Evolutionary conservation across 2,797 vertebrate species (phyloP).

Genomic region (Clarias laeviceps): DNA sequence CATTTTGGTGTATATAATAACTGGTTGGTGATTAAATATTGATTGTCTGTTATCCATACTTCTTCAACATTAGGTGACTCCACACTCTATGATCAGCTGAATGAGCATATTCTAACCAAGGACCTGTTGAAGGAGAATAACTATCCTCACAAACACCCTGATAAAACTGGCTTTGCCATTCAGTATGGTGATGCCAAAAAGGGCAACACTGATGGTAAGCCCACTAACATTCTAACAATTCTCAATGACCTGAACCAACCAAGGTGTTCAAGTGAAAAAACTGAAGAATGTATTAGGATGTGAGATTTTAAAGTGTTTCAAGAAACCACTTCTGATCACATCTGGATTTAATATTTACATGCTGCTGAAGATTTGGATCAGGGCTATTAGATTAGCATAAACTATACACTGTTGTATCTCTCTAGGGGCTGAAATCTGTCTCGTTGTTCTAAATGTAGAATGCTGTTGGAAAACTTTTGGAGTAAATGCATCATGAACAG

Average conservation of each 20-base stretch:
- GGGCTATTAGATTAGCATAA: background rate
- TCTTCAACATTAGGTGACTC: constrained; percentile 61
- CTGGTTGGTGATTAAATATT: background rate
- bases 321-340: background rate
- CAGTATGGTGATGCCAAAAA: constrained; percentile 71
- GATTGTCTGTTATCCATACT: background rate
- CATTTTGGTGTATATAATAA: background rate
- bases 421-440: background rate
- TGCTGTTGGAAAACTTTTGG: background rate
- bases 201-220: constrained; percentile 70
- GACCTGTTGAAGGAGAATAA: constrained; percentile 75
- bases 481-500: background rate
- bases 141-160: constrained; percentile 74
- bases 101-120: constrained; percentile 77
- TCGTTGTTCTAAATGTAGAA: background rate
- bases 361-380: constrained; percentile 1
- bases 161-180: constrained; percentile 71
- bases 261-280: background rate
- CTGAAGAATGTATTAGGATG: background rate
- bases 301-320: background rate
- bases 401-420: background rate
- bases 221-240: background rate
- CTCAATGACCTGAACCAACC: background rate
- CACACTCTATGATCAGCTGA: constrained; percentile 74
- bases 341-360: constrained; percentile 17